These are phyloP conservation scores for Leptothorax acervorum DNA, from an alignment of 2,888 invertebrate species.

Conservation along the genomic window DNA sequence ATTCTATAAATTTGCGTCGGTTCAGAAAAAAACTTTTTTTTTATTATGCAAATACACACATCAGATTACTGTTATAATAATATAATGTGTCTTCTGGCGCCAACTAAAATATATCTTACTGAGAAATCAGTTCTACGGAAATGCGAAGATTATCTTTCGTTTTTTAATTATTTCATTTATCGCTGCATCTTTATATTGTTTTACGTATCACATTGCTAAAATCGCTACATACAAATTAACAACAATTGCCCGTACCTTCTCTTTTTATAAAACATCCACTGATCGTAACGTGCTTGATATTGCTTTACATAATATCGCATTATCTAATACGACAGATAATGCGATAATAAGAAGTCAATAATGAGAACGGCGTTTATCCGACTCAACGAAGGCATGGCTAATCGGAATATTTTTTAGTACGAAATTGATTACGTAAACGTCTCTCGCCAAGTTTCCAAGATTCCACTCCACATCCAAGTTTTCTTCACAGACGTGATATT, in stretches of 20 bases:
- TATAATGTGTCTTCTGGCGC: not conserved
- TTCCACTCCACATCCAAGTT: not conserved
- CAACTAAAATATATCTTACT: not conserved
- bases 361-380: constrained; percentile 9
- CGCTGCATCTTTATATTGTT: not conserved
- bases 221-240: not conserved
- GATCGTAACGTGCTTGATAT: not conserved
- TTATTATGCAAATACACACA: no score
- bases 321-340: constrained; percentile 9
- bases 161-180: not conserved
- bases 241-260: not conserved
- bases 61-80: not conserved
- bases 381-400: constrained; percentile 23
- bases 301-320: constrained; percentile 30
- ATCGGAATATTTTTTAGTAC: constrained; percentile 31
- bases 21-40: not conserved
- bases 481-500: not conserved
- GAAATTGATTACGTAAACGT: constrained; percentile 46
- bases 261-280: not conserved
- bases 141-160: not conserved
- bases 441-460: not conserved
- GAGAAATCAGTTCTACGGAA: not conserved
- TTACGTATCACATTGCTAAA: not conserved
- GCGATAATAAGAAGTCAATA: no score
- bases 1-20: not conserved